phyloP scores from a whole-genome alignment of 2,113 vertebrate species.

The Barnardius zonarius region DNA sequence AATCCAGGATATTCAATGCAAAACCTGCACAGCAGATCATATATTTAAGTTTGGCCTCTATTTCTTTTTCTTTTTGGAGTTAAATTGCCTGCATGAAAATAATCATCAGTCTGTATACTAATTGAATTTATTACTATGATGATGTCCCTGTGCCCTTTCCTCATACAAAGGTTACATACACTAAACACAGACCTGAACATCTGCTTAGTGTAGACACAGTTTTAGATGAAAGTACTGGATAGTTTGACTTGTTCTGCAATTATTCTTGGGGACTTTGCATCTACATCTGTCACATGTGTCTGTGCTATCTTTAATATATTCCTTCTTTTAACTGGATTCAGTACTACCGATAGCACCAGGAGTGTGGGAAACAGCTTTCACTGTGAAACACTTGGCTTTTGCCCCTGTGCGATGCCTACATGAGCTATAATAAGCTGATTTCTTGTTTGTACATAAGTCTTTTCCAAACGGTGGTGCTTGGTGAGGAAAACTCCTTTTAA shows the following conservation, averaged over 20 bases:
- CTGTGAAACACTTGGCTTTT: neutral
- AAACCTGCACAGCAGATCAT: neutral
- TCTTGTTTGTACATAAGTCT: neutral
- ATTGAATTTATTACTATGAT: neutral
- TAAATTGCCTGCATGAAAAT: neutral
- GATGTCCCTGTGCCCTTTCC: neutral
- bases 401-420: neutral
- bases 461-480: neutral
- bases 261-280: neutral
- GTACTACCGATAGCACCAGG: neutral
- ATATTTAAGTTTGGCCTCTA: neutral
- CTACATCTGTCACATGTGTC: neutral
- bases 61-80: neutral
- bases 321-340: neutral
- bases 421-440: neutral
- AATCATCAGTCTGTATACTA: neutral
- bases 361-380: neutral
- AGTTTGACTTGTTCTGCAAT: neutral
- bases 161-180: neutral
- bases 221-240: neutral
- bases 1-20: conserved; percentile 15
- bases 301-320: neutral
- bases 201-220: neutral
- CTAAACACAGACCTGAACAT: neutral
- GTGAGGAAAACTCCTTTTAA: neutral